These are phyloP conservation scores for Heteromurus nitidus DNA, from an alignment of 2,888 invertebrate species.

Conservation along the genomic window DNA sequence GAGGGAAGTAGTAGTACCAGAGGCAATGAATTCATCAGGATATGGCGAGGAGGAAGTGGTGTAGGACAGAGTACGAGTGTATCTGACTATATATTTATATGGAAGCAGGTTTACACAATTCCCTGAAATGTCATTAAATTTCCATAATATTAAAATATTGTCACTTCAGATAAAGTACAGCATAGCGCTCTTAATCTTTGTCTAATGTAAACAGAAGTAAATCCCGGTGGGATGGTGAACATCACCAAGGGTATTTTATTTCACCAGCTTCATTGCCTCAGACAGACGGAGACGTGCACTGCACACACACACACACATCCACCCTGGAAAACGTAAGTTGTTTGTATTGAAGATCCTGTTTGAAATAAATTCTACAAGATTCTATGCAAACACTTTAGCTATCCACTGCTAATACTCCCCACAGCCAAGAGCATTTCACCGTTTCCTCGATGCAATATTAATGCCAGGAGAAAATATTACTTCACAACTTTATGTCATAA, in stretches of 20 bases:
- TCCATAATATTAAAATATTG: slow-evolving; percentile 71
- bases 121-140: slow-evolving; percentile 71
- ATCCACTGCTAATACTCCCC: slow-evolving; percentile 20
- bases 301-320: slow-evolving; percentile 17
- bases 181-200: slow-evolving; percentile 65
- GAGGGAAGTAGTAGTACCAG: slow-evolving; percentile 27
- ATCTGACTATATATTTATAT: background rate
- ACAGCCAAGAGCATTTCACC: slow-evolving; percentile 6
- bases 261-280: slow-evolving; percentile 56
- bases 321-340: slow-evolving; percentile 38
- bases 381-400: slow-evolving; percentile 60
- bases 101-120: slow-evolving; percentile 61
- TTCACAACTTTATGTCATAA: too few species aligned
- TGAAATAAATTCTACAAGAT: slow-evolving; percentile 63
- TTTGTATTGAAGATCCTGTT: slow-evolving; percentile 62
- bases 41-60: background rate
- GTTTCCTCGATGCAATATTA: slow-evolving; percentile 10
- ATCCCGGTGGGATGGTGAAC: slow-evolving; percentile 63
- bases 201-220: slow-evolving; percentile 65
- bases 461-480: background rate
- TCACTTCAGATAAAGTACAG: slow-evolving; percentile 67
- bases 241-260: slow-evolving; percentile 66
- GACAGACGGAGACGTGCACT: slow-evolving; percentile 23
- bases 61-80: too few species aligned
- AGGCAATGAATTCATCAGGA: slow-evolving; percentile 45